Conservation (phyloP, 2,888 invertebrate species). For the Cryptocheilus praepositus region DNA sequence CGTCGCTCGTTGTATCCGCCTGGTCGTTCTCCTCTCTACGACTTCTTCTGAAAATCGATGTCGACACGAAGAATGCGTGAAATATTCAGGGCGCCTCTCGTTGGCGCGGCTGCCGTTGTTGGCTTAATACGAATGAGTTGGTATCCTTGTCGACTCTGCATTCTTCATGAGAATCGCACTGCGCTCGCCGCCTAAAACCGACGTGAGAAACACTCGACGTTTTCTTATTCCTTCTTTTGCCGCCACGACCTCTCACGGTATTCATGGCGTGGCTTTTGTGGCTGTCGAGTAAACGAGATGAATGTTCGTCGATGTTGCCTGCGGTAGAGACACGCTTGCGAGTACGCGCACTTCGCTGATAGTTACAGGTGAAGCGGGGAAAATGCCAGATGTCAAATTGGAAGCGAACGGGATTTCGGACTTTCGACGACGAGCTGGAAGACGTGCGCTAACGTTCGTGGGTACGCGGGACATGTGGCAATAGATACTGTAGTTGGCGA, state of each 20-base stretch:
- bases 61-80: constrained; percentile 56
- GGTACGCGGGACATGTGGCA: neutral
- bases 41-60: constrained; percentile 54
- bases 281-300: constrained; percentile 46
- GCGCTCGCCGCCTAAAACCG: constrained; percentile 46
- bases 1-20: constrained; percentile 36
- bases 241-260: constrained; percentile 5
- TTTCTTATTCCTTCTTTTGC: constrained; percentile 13
- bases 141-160: constrained; percentile 55
- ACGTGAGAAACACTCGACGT: constrained; percentile 55
- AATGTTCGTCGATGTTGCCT: neutral
- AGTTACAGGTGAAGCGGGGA: too few relatives aligned
- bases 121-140: constrained; percentile 60
- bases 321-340: constrained; percentile 5
- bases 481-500: neutral
- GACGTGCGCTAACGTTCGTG: too few relatives aligned
- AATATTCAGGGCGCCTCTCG: constrained; percentile 60
- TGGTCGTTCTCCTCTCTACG: constrained; percentile 42
- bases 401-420: too few relatives aligned
- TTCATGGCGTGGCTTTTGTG: constrained; percentile 42
- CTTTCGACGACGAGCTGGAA: too few relatives aligned
- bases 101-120: constrained; percentile 55
- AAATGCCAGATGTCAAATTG: too few relatives aligned
- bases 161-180: constrained; percentile 55
- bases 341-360: too few relatives aligned